Base-by-base conservation (phyloP, 2,888 invertebrate species). In the Chrysotoxum bicinctum region DNA sequence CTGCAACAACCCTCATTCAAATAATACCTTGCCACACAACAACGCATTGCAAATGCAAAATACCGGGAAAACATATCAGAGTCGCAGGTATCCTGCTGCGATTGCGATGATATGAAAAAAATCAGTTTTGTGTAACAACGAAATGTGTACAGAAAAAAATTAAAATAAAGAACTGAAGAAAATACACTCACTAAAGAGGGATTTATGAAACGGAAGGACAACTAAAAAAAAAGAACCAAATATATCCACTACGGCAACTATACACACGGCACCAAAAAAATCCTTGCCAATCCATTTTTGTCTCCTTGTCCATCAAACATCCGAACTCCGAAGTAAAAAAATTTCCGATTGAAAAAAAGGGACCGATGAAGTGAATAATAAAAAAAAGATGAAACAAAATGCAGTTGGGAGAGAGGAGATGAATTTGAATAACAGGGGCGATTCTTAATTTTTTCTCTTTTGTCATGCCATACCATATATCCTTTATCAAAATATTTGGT, bases 51-150 rank as follows among this genome's bases (percentile, higher is more conserved):
- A 85, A 81, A 81, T 81, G 76, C 76, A 73, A 85, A 85, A 85
- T 81, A 81, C 81, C 52, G 75, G 81, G 73, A 72, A 73, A 77
- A 80, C 32, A 58, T 32, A 75, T 48, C 48, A 56, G 66, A 76
- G 62, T 73, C 85, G 68, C 81, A 85, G 85, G 85, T 85, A 85
- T 81, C 85, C 85, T 45, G 81, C 76, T 81, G 81, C 69, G 81
- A 85, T 85, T 85, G 54, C 43, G 66, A 52, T 76, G 43, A 62
- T 69, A 77, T 73, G 50, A 66, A 56, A 77, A 37, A 30, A 16
- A 43, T 45, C 16, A 8, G 48, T 68, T 70, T 77, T 77, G 35
- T 66, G 66, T 68, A 66, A 66, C 37, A 66, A 66, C 35, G 21
- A 50, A 66, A 48, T 58, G 37, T 58, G 37, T 58, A 14, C 58